A percentile compares a stretch with the other conserved stretches of the same genome.
Conservation (phyloP, 2,113 vertebrate species). For the Centropus bengalensis region DNA sequence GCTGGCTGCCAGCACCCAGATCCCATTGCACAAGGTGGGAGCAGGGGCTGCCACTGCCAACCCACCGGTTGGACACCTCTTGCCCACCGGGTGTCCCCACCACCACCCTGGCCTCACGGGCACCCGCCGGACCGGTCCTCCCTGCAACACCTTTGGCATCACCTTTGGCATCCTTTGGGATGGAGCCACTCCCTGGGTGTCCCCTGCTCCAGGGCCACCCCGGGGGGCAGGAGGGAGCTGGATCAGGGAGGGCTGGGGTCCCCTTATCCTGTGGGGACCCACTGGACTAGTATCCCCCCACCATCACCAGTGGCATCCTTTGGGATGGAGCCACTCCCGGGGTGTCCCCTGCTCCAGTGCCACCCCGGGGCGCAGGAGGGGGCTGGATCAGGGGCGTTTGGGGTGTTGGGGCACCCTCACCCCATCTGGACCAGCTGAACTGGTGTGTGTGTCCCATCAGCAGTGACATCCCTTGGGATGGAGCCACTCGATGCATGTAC, state of each 20-base stretch:
- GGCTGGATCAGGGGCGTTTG: neutral
- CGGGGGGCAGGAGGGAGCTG: neutral
- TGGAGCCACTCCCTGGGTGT: accelerated
- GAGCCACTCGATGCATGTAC: too few species aligned
- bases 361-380: neutral
- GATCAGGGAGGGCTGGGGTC: neutral
- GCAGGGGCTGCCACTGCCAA: neutral
- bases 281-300: too few species aligned
- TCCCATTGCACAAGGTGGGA: neutral
- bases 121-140: too few species aligned
- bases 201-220: neutral
- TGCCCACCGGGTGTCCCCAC: too few species aligned
- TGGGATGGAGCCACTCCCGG: accelerated
- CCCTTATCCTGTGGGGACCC: too few species aligned
- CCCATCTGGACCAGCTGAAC: neutral
- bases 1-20: accelerated
- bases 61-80: too few species aligned
- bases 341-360: neutral
- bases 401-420: neutral
- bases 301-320: neutral
- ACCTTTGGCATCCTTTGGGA: neutral
- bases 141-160: neutral
- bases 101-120: too few species aligned
- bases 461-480: too few species aligned
- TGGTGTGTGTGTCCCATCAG: too few species aligned